A percentile compares a stretch with the other conserved stretches of the same genome.
Conservation (phyloP, 2,888 invertebrate genomes). For the Chironomus tentans region DNA sequence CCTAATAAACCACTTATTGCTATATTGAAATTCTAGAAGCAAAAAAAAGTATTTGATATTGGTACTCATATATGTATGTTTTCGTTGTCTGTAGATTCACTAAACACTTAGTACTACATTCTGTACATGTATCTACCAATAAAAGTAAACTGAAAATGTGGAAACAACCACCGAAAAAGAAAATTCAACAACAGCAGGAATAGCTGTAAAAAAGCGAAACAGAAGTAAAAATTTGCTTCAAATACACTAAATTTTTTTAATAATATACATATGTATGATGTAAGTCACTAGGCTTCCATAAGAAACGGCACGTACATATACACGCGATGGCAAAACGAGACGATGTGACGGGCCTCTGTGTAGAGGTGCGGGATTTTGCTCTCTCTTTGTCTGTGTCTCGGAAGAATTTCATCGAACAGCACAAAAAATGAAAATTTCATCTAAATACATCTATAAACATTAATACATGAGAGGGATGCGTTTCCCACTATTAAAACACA, state of each 20-base stretch:
- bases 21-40: too few relatives aligned
- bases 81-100: background rate
- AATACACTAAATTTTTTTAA: slow-evolving; percentile 21
- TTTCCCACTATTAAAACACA: background rate
- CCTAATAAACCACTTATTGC: too few relatives aligned
- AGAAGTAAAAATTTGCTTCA: background rate
- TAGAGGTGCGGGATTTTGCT: slow-evolving; percentile 21
- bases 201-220: background rate
- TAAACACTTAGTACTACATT: background rate
- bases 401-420: background rate
- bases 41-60: too few relatives aligned
- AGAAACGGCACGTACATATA: background rate
- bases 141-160: background rate
- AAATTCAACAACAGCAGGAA: background rate
- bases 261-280: slow-evolving; percentile 27
- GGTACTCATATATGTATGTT: too few relatives aligned
- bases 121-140: too few relatives aligned
- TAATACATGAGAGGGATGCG: slow-evolving; percentile 23
- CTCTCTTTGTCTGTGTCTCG: slow-evolving; percentile 10
- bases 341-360: slow-evolving; percentile 14
- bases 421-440: slow-evolving; percentile 22
- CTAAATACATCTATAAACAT: slow-evolving; percentile 27
- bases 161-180: background rate
- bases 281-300: slow-evolving; percentile 19
- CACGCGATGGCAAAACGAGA: background rate